Base-by-base conservation (phyloP, 2,797 vertebrate species). In the Arnoldichthys spilopterus region DNA sequence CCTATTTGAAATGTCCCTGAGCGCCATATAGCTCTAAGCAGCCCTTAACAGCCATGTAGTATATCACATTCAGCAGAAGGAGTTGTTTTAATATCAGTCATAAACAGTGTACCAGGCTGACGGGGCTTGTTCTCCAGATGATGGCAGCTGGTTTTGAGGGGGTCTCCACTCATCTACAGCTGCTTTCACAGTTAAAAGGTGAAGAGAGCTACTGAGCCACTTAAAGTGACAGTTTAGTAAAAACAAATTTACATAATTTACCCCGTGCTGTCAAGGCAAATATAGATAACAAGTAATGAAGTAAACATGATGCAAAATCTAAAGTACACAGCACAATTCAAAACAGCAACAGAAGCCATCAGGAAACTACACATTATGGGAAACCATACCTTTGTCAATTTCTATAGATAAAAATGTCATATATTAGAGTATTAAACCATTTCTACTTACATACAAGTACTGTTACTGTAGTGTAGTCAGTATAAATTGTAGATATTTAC, bases 71-170 rank as follows among this genome's bases (percentile, higher is more conserved):
- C 58, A 74, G 82, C 75, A 82, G 47, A 54, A 61, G 13, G 74
- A 81, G 77, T 59, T 4, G 79, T 78, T 89, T 91, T 90, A 93
- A 91, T 67, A 70, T 87, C 73, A 1, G 78, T 87, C 88, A 89
- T 92, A 93, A 93, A 92, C 81, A 76, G 88, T 84, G 88, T 90
- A 90, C 86, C 73, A 84, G 91, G 87, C 84, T 85, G 78, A 78
- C 86, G 54, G 84, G 86, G 84, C 86, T 88, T 86, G 85, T 88
- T 88, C 89, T 90, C 45, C 6, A 49, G n/a, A 18, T 28, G 16
- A 30, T n/a, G 40, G 18, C 15, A 32, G 30, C 34, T 34, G 30
- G 20, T 53, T 47, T 26, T 30, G 30, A 24, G 40, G 8, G 43
- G 13, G 45, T 16, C 64, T 30, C n/a, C 12, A 12, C 26, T 43